phyloP scores from a whole-genome alignment of 37 sponge, comb jelly and placozoan species.

The Bolinopsis microptera region DNA sequence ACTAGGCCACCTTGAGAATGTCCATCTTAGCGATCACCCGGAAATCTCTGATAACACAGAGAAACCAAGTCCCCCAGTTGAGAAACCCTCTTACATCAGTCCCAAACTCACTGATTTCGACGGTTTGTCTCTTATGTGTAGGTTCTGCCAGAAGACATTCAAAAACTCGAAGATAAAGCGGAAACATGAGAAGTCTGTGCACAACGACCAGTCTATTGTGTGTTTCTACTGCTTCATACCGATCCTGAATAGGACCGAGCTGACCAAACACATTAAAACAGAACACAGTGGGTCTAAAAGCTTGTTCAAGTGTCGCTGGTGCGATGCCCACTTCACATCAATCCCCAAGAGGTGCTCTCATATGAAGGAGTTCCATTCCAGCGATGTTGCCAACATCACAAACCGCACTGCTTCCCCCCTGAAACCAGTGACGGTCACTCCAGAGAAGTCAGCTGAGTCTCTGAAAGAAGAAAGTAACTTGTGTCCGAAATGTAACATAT shows the following conservation, averaged over 20 bases:
- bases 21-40: neutral
- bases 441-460: neutral
- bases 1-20: slow-evolving; percentile 1
- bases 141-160: slow-evolving; percentile 59
- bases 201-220: slow-evolving; percentile 50
- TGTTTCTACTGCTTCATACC: slow-evolving; percentile 65
- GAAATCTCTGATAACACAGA: neutral
- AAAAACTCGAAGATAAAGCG: slow-evolving; percentile 52
- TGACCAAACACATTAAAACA: slow-evolving; percentile 61
- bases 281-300: slow-evolving; percentile 64
- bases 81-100: neutral
- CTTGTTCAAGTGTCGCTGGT: slow-evolving; percentile 62
- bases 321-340: slow-evolving; percentile 53
- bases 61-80: neutral
- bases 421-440: neutral
- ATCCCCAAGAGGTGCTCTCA: slow-evolving; percentile 58
- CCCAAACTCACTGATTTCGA: slow-evolving; percentile 37
- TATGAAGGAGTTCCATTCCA: slow-evolving; percentile 63
- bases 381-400: slow-evolving; percentile 55
- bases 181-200: slow-evolving; percentile 59
- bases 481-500: slow-evolving; percentile 9
- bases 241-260: slow-evolving; percentile 40
- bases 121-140: slow-evolving; percentile 27
- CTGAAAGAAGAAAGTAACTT: neutral
- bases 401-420: neutral